Evolutionary conservation across 2,888 invertebrate genomes (phyloP), one percentile per base, ranked within the genome.

Genomic region (Alloscopus bannaensis): DNA sequence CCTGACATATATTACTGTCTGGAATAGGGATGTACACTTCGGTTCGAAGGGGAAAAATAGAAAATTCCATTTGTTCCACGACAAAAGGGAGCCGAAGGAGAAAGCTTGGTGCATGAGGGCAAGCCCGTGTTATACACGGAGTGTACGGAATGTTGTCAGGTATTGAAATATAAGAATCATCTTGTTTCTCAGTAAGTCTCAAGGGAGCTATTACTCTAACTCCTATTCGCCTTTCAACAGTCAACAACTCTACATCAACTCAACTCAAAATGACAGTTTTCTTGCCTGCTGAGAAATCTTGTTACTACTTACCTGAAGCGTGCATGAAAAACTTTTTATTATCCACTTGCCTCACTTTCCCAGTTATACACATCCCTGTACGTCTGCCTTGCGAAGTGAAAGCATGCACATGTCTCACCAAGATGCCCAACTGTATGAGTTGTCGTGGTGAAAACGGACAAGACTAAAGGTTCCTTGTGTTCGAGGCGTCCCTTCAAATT

Each of bases 261-360:
- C 70, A 77, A 77, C 65, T 77, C 77, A 77, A 69, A 77, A 77
- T 77, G 77, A 77, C 77, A 77, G 69, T 69, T 77, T 69, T 40
- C 62, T 52, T 64, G 55, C 70, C 57, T 62, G 18, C 66, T 47
- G 28, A 68, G 69, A 76, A 76, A 76, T 69, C 76, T 66, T 52
- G 76, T 76, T 69, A 68, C 66, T 69, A 69, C 55, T 76, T 76
- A 76, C 76, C 76, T 76, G 76, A 76, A 76, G 52, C 65, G 57
- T 50, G 68, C 40, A 69, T 69, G 69, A 69, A 69, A 69, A 68
- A 62, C 60, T 69, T 60, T n/a, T 36, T 50, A 60, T 60, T 68
- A 64, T 45, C 73, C 45, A 40, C 31, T 65, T 73, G 47, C 26
- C 26, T 26, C 26, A n/a, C n/a, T n/a, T n/a, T n/a, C n/a, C n/a